Percentiles rank a stretch among this genome's conserved stretches.
Evolutionary conservation across 2,113 vertebrate genomes (phyloP).

Genomic region (Chionodraco myersi): DNA sequence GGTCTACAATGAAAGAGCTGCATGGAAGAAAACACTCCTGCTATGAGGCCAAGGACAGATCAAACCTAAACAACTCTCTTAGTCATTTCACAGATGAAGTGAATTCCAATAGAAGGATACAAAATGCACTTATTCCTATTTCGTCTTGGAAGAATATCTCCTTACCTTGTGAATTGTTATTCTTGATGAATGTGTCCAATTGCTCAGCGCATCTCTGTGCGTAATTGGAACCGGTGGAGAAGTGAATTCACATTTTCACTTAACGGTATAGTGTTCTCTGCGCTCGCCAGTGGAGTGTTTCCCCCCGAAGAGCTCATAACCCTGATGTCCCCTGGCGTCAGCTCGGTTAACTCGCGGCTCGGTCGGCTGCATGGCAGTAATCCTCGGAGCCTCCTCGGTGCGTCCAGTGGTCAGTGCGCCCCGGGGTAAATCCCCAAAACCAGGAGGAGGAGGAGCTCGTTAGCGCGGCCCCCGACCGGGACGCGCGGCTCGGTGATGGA

Average conservation of each 20-base stretch:
- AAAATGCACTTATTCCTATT: fast-evolving
- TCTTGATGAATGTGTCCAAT: neutral
- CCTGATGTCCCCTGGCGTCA: slow-evolving; percentile 45
- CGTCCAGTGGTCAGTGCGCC: slow-evolving; percentile 69
- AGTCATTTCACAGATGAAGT: neutral
- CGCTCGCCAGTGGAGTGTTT: slow-evolving; percentile 6
- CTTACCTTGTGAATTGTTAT: slow-evolving; percentile 46
- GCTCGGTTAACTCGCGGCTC: slow-evolving; percentile 31
- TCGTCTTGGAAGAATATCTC: neutral
- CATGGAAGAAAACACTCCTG: neutral
- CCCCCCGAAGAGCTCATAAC: slow-evolving; percentile 22
- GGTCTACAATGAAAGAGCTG: slow-evolving; percentile 9
- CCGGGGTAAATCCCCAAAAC: slow-evolving; percentile 75
- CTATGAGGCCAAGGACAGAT: neutral
- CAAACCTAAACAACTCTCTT: neutral
- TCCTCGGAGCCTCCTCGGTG: slow-evolving; percentile 54
- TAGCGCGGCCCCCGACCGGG: slow-evolving; percentile 79
- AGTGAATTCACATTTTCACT: slow-evolving; percentile 41
- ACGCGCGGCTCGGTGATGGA: slow-evolving; percentile 72
- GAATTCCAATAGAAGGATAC: neutral
- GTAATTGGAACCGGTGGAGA: slow-evolving; percentile 50
- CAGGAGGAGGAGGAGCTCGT: slow-evolving; percentile 76
- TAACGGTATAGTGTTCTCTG: neutral
- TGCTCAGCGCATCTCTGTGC: slow-evolving; percentile 45
- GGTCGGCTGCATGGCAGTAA: slow-evolving; percentile 61